Evolutionary conservation across 1,140 invertebrate species (phyloP), one percentile per base, ranked within the genome.

Genomic region (Helicoverpa armigera): DNA sequence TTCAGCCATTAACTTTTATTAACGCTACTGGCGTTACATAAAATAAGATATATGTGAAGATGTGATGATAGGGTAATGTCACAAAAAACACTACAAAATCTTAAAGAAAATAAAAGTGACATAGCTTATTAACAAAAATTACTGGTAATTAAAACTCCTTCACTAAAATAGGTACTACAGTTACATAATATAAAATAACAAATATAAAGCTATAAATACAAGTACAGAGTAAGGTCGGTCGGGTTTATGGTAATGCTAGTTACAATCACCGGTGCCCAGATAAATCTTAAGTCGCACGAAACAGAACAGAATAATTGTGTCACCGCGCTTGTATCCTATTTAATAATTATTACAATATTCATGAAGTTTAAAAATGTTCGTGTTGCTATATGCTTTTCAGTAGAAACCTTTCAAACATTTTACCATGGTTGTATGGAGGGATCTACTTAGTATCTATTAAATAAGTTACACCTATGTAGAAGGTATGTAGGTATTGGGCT

Each of bases 281-380:
- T 85, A 83, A 83, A 81, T 83, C 79, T 85, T 75, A 74, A 70
- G 61, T 35, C 43, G 67, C 78, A 82, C 81, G 79, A 82, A 82
- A 81, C 75, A 82, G 81, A 78, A 43, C 75, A 50, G 48, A 67
- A 67, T 77, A 54, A 77, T 77, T 67, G 61, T 77, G 51, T 77
- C 75, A 77, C 61, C 14, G 29, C 61, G 48, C 5, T 67, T 18
- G 61, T 77, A 77, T 77, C 75, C 75, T 77, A 77, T 77, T 77
- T 77, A 35, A 53, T 13, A 54, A 51, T 53, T 74, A 61, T 61
- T 75, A 48, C 9, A 51, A 76, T 63, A 76, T 76, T 76, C 31
- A 76, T 76, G 16, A 76, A 51, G 9, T 3, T 3, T 53, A 53
- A 76, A 67, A 77, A 48, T 67, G 43, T 67, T 16, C 54, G 18